Conservation (phyloP, 2,888 invertebrate species). For the Drepanosiphum platanoidis region DNA sequence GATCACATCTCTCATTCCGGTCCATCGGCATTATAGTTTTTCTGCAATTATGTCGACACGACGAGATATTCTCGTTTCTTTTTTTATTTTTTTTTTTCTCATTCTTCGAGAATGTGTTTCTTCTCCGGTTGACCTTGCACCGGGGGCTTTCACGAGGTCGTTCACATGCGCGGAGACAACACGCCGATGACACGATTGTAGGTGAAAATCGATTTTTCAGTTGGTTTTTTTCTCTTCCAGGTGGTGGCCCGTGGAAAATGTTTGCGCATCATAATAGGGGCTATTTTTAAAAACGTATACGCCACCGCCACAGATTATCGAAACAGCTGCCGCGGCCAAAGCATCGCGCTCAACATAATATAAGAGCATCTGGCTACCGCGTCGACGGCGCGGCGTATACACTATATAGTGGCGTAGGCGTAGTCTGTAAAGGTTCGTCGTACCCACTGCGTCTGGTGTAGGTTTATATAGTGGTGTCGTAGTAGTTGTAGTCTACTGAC, state of each 20-base stretch:
- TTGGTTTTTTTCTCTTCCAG: constrained; percentile 22
- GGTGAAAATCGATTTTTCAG: constrained; percentile 48
- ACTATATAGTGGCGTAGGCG: constrained; percentile 14
- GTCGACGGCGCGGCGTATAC: too few species aligned
- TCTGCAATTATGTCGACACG: constrained; percentile 22
- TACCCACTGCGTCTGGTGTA: background rate
- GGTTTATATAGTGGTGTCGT: background rate
- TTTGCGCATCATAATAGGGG: background rate
- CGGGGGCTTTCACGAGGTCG: constrained; percentile 61
- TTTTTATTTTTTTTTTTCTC: constrained; percentile 21
- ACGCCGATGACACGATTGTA: background rate
- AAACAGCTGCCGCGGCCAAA: constrained; percentile 47
- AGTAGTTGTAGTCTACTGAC: background rate
- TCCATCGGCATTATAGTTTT: constrained; percentile 18
- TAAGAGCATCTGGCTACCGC: constrained; percentile 43
- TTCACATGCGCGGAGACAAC: constrained; percentile 40
- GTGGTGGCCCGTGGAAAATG: background rate
- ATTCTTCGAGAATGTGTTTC: constrained; percentile 51
- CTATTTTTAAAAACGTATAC: constrained; percentile 51
- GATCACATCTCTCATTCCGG: constrained; percentile 36
- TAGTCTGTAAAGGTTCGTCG: constrained; percentile 24
- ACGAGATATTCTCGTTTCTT: constrained; percentile 27
- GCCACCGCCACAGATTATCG: constrained; percentile 45
- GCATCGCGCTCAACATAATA: background rate
- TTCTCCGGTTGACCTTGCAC: constrained; percentile 54